Base-by-base conservation (phyloP, 2,797 vertebrate genomes). In the Tiaroga cobitis region DNA sequence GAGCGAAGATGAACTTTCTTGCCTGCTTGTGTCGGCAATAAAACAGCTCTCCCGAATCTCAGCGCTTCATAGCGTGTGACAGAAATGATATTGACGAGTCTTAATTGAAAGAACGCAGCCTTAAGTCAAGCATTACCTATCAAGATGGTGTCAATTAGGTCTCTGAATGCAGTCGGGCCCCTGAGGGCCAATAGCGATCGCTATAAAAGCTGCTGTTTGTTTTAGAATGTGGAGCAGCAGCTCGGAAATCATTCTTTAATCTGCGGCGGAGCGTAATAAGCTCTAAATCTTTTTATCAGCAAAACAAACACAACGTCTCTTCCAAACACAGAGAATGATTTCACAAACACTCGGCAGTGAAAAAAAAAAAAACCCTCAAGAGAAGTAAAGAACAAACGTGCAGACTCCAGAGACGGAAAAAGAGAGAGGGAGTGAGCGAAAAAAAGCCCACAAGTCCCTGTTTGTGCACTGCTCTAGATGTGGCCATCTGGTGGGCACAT, bases 121-220 rank as follows among this genome's bases (percentile, higher is more conserved):
- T 90, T 90, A 87, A 93, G 93, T 94, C 91, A 92, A 84, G 90
- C 90, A 95, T 94, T 94, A 93, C 84, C 85, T 89, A 92, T 69
- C 90, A 94, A 90, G 91, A 92, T 91, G 89, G 92, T 94, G 93
- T 93, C 94, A 95, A 94, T 94, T 93, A 94, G 93, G 89, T 91
- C 91, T 90, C 93, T 91, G 91, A 93, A 94, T 92, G 91, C 78
- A 90, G 84, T 84, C 39, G 69, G 93, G 76, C 63, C 90, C 87
- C 86, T 89, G 86, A 79, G 72, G 81, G 68, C 68, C 54, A 59
- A 41, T 61, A 68, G 65, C 80, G 79, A 83, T 82, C 46, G 46
- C 82, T 63, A 83, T 87, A 87, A 83, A 88, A 84, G 80, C 80
- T 84, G 67, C 65, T 56, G 56, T 87, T 65, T 89, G 80, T 19